Evolutionary conservation across 2,888 invertebrate genomes (phyloP).

Genomic region (Cerastoderma edule): DNA sequence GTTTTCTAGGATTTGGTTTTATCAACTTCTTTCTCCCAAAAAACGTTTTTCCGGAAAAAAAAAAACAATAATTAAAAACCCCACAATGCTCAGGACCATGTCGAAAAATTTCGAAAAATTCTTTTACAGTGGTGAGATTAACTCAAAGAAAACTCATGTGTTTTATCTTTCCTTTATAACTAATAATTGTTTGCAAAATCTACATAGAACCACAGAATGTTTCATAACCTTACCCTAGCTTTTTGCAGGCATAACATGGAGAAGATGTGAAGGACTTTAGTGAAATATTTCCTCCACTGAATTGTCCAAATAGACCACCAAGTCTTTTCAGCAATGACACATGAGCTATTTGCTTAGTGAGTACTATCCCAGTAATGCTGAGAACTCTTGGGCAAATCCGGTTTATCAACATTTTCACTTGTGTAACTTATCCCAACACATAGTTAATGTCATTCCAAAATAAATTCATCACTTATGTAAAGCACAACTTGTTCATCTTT

Average conservation of each 20-base stretch:
- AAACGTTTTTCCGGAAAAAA: background rate
- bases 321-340: background rate
- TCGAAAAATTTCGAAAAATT: background rate
- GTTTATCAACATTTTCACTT: background rate
- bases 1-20: background rate
- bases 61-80: background rate
- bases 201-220: conserved; percentile 12
- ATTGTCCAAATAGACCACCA: background rate
- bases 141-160: background rate
- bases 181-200: background rate
- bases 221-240: conserved; percentile 13
- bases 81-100: conserved; percentile 28
- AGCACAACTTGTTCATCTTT: background rate
- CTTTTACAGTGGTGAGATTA: background rate
- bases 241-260: background rate
- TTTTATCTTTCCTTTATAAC: background rate
- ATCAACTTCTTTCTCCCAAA: background rate
- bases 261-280: conserved; percentile 2
- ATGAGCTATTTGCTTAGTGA: background rate
- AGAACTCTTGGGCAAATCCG: background rate
- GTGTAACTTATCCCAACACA: background rate
- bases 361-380: background rate
- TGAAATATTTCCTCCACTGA: background rate
- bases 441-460: background rate
- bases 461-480: background rate